These are phyloP conservation scores for Dryadula phaetusa DNA, from an alignment of 2,888 invertebrate genomes.

Conservation along the genomic window DNA sequence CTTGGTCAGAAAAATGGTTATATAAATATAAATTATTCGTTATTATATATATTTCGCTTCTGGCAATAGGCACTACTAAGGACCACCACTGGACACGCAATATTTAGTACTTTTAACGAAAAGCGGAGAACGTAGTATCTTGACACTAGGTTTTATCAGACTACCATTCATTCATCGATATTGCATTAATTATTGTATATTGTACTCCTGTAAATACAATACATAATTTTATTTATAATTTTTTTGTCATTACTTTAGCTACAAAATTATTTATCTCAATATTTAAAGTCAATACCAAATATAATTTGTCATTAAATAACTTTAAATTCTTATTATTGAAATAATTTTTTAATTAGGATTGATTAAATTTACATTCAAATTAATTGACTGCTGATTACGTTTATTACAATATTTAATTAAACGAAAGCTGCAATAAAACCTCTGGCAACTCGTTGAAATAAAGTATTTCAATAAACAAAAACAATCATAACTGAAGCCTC, in stretches of 20 bases:
- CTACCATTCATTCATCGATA: too few species aligned
- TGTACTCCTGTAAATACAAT: too few species aligned
- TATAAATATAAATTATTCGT: too few species aligned
- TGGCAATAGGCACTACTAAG: too few species aligned
- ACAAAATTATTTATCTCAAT: constrained; percentile 8
- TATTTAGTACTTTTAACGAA: too few species aligned
- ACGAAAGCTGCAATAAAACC: constrained; percentile 24
- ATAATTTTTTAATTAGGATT: constrained; percentile 20
- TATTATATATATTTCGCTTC: too few species aligned
- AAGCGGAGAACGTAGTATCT: too few species aligned
- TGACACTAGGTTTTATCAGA: too few species aligned
- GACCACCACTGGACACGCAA: too few species aligned
- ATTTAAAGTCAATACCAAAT: neutral
- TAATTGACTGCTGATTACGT: constrained; percentile 39
- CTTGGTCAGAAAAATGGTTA: too few species aligned
- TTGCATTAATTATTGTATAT: too few species aligned
- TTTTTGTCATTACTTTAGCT: neutral
- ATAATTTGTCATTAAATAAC: neutral
- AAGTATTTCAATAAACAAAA: constrained; percentile 26
- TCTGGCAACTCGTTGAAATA: constrained; percentile 21
- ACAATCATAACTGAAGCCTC: constrained; percentile 22
- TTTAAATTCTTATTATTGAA: constrained; percentile 1
- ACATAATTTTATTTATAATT: too few species aligned
- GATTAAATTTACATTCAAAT: constrained; percentile 32
- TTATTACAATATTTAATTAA: constrained; percentile 37